Evolutionary conservation across 2,113 vertebrate species (phyloP).

Genomic region (Cepphus grylle): DNA sequence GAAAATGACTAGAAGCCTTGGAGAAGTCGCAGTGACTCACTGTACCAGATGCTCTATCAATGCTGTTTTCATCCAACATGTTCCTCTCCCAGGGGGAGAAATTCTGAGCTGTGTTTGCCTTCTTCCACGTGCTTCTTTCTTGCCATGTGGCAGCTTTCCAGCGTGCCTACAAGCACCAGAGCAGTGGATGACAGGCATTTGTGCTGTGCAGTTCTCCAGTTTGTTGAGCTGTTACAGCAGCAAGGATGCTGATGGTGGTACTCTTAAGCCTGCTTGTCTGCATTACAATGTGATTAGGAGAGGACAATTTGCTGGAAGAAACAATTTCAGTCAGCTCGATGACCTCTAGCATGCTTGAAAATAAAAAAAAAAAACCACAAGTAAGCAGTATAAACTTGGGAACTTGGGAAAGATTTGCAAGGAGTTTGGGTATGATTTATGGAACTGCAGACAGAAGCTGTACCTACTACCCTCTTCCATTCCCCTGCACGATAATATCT

Average conservation of each 20-base stretch:
- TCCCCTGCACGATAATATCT: background rate
- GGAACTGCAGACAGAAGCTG: background rate
- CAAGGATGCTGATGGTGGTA: background rate
- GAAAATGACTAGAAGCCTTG: background rate
- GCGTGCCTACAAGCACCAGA: background rate
- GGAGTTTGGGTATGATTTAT: background rate
- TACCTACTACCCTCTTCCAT: background rate
- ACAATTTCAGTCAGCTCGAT: background rate
- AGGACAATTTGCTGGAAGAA: background rate
- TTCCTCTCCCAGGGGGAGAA: background rate
- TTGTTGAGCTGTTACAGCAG: background rate
- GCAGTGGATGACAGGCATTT: background rate
- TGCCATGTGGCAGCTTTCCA: background rate
- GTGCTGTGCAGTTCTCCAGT: background rate
- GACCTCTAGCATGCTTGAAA: background rate
- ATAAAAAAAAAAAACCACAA: background rate
- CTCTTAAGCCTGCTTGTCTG: background rate
- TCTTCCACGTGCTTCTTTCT: background rate
- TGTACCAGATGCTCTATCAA: background rate
- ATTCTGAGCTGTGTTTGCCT: background rate
- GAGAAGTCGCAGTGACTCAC: background rate
- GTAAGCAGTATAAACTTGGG: background rate
- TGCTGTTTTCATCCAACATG: background rate
- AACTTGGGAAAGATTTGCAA: background rate
- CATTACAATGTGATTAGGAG: background rate